A percentile compares a stretch with the other conserved stretches of the same genome.
These are phyloP conservation scores for Ictalurus furcatus DNA, from an alignment of 2,113 vertebrate genomes.

Conservation along the genomic window DNA sequence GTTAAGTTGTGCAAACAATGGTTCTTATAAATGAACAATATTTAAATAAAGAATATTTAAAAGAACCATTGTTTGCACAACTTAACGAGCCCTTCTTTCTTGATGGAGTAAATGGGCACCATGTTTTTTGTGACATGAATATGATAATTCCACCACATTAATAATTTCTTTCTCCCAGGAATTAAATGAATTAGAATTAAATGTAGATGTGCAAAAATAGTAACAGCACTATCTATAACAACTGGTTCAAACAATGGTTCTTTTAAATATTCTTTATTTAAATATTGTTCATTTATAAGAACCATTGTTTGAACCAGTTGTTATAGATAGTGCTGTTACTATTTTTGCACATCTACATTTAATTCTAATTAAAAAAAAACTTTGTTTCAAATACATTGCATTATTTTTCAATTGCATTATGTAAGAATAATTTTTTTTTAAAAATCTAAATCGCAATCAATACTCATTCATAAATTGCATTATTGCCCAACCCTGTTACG, in stretches of 20 bases:
- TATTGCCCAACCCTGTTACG: background rate
- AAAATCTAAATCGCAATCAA: background rate
- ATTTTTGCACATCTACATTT: no score
- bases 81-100: background rate
- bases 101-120: background rate
- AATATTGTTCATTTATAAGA: no score
- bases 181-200: no score
- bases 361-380: no score
- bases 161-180: background rate
- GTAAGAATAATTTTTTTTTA: background rate
- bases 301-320: no score
- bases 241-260: no score
- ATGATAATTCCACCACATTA: background rate
- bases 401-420: background rate
- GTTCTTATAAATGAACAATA: no score
- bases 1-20: background rate
- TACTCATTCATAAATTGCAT: background rate
- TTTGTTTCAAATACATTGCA: no score
- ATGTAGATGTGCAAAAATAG: no score
- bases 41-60: background rate
- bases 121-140: background rate
- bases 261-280: background rate
- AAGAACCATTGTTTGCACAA: background rate
- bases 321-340: no score
- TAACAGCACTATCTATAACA: no score